A percentile compares a stretch with the other conserved stretches of the same genome.
phyloP scores from a whole-genome alignment of 2,113 vertebrate species.

The Eupsittula cactorum region DNA sequence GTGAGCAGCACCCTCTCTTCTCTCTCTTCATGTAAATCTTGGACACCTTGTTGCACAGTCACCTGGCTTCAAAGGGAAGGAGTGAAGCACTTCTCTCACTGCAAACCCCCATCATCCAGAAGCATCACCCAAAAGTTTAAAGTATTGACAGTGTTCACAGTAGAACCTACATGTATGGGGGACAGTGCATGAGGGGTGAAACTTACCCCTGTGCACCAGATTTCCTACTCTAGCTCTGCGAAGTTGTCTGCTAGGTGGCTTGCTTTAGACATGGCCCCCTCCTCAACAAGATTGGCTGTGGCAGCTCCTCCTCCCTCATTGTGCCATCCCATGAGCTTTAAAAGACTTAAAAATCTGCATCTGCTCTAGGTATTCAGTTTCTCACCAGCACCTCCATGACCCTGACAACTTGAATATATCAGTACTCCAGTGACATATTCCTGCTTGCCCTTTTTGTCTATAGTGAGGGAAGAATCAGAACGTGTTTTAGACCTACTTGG shows the following conservation, averaged over 20 bases:
- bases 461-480: not conserved
- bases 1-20: not conserved
- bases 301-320: not conserved
- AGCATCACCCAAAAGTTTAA: not conserved
- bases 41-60: not conserved
- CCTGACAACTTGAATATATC: rapidly evolving
- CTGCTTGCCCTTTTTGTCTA: not conserved
- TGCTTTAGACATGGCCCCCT: not conserved
- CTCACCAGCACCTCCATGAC: not conserved
- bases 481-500: not conserved
- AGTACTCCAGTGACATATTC: not conserved
- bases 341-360: not conserved
- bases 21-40: not conserved
- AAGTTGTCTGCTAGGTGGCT: not conserved
- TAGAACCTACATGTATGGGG: not conserved
- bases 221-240: not conserved
- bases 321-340: not conserved
- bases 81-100: not conserved
- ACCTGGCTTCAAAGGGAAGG: not conserved
- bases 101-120: rapidly evolving
- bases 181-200: rapidly evolving
- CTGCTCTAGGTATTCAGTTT: not conserved
- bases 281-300: not conserved
- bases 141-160: not conserved
- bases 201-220: too few species aligned